Base-by-base conservation (phyloP, 2,113 vertebrate genomes). In the Nothocercus julius region DNA sequence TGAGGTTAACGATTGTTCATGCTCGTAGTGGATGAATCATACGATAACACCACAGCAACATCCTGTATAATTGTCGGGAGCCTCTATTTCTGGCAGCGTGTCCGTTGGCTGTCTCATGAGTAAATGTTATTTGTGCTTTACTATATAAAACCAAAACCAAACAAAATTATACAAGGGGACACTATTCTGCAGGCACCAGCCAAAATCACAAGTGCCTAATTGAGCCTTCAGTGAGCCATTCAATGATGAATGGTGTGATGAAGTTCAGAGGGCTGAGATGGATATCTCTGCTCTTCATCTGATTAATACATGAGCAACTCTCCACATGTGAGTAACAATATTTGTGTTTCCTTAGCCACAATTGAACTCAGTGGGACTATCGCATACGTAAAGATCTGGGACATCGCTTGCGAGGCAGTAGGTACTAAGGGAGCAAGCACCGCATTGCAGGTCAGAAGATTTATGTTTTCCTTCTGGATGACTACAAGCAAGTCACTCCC, bases 41-140 rank as follows among this genome's bases (percentile, higher is more conserved):
- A 80, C 45, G 95, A 96, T 97, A 97, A 97, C 96, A 96, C 92
- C 94, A 91, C 93, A 96, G 97, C 93, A 94, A 97, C 96, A 98
- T 98, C 98, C 98, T 98, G 98, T 70, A 95, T 95, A 96, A 88
- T 90, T 76, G 95, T 92, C 74, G 72, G 96, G 96, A 98, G 95
- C 96, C 97, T 97, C 96, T 97, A 90, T 97, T 98, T 96, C 97
- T 98, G 97, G 97, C 96, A 95, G 83, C 4, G 90, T 36, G 96
- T 96, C 96, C 96, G 95, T 96, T 34, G 96, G 59, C 95, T 96
- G 97, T 87, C 97, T 98, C 96, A 62, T 75, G 97, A 97, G 96
- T 97, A 96, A 98, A 96, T 63, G 91, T 93, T 94, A 91, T 92
- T 97, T 96, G 95, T 73, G 93, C 93, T 96, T 77, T 24, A 59